These are phyloP conservation scores for Drosophila equinoxialis DNA, from an alignment of 1,140 invertebrate species.

Conservation along the genomic window DNA sequence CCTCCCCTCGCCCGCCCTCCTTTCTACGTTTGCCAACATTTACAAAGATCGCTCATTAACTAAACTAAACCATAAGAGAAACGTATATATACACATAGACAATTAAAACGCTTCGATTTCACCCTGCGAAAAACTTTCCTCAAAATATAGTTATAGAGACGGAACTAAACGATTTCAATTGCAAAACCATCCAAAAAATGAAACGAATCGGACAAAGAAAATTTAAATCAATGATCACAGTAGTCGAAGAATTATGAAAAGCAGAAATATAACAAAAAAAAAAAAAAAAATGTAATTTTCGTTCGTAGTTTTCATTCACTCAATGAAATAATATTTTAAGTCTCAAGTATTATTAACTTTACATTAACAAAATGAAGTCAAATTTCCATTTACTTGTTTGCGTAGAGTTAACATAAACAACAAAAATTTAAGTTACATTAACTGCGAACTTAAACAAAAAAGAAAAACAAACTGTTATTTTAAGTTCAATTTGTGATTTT, in stretches of 20 bases:
- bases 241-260: constrained; percentile 20
- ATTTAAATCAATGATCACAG: constrained; percentile 21
- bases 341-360: constrained; percentile 40
- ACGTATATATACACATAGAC: constrained; percentile 25
- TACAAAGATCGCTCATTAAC: constrained; percentile 33
- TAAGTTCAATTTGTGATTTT: constrained; percentile 69
- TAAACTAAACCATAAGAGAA: constrained; percentile 25
- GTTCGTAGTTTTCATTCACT: constrained; percentile 45
- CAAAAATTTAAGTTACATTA: constrained; percentile 25
- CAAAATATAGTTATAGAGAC: constrained; percentile 24
- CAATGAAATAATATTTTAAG: constrained; percentile 33
- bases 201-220: background rate
- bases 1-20: too few species aligned
- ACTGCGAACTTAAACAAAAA: constrained; percentile 41
- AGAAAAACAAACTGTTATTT: constrained; percentile 57
- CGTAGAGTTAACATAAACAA: constrained; percentile 14
- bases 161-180: constrained; percentile 59
- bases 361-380: constrained; percentile 24
- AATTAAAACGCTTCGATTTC: constrained; percentile 4
- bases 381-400: constrained; percentile 40
- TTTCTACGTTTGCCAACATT: constrained; percentile 70
- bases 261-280: constrained; percentile 23
- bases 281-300: constrained; percentile 41
- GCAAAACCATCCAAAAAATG: constrained; percentile 48
- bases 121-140: background rate